Conservation (phyloP, 2,888 invertebrate species). For the Entomobrya multifasciata region DNA sequence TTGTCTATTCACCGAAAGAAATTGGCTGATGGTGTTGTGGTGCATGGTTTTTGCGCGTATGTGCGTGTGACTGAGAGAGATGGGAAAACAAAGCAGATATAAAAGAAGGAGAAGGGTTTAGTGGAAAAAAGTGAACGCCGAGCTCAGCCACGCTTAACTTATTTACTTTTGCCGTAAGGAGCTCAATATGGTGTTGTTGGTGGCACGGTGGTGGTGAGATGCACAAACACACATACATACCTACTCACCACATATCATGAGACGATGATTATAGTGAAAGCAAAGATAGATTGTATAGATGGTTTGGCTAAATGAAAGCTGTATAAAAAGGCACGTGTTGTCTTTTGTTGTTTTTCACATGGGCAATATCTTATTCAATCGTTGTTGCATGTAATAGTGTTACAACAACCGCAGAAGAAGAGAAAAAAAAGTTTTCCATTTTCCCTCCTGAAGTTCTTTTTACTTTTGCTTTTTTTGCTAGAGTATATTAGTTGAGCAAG, state of each 20-base stretch:
- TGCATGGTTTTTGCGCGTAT: not conserved
- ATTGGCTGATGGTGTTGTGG: constrained; percentile 3
- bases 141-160: constrained; percentile 56
- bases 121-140: constrained; percentile 1
- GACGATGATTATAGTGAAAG: not conserved
- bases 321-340: constrained; percentile 53
- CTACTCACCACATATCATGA: constrained; percentile 1
- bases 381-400: constrained; percentile 44
- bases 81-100: not conserved
- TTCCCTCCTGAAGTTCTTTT: constrained; percentile 12
- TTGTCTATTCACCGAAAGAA: constrained; percentile 41
- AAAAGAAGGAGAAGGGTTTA: not conserved
- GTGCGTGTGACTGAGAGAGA: not conserved
- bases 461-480: not conserved
- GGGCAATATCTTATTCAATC: constrained; percentile 46
- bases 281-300: no score
- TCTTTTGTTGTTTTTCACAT: constrained; percentile 54
- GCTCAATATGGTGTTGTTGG: constrained; percentile 48
- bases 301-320: constrained; percentile 48
- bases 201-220: constrained; percentile 20
- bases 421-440: constrained; percentile 42
- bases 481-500: constrained; percentile 2
- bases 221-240: not conserved
- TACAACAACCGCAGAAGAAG: constrained; percentile 40
- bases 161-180: constrained; percentile 60